These are phyloP conservation scores for Nemapogon koenigi DNA, from an alignment of 2,888 invertebrate genomes.

Conservation along the genomic window DNA sequence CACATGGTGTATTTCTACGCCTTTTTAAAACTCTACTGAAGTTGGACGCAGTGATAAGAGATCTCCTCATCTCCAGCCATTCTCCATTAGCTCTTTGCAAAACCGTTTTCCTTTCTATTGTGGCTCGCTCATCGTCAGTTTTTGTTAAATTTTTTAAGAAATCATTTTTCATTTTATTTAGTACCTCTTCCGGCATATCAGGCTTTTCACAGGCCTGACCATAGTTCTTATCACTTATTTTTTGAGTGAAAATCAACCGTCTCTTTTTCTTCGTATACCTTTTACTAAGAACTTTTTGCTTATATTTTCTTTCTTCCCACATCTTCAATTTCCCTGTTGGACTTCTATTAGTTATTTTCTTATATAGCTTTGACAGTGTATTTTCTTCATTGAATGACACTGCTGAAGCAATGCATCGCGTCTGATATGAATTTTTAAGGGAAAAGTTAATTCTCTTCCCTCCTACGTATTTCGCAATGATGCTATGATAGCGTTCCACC, in stretches of 20 bases:
- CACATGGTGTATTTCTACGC: not conserved
- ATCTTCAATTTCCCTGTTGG: constrained; percentile 12
- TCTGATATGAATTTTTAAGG: constrained; percentile 22
- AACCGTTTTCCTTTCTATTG: constrained; percentile 14
- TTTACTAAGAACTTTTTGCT: constrained; percentile 11
- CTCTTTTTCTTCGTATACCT: not conserved
- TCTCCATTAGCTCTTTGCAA: constrained; percentile 18
- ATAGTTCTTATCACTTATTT: constrained; percentile 13
- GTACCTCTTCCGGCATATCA: constrained; percentile 15
- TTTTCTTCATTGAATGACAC: constrained; percentile 21
- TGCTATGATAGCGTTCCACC: constrained; percentile 12
- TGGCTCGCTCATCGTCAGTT: constrained; percentile 12
- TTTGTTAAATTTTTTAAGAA: constrained; percentile 15
- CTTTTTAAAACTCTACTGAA: constrained; percentile 16
- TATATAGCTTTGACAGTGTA: constrained; percentile 13
- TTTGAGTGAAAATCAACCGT: constrained; percentile 6
- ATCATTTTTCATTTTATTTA: constrained; percentile 12
- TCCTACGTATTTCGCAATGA: constrained; percentile 14
- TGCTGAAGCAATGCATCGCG: constrained; percentile 24
- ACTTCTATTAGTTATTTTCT: constrained; percentile 6
- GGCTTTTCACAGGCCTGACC: constrained; percentile 14
- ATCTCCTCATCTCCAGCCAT: constrained; percentile 19
- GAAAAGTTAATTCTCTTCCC: constrained; percentile 17
- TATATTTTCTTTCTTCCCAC: constrained; percentile 13
- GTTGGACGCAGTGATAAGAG: constrained; percentile 18